Base-by-base conservation (phyloP, 2,797 vertebrate species). In the Tokudaia tokunoshimensis region DNA sequence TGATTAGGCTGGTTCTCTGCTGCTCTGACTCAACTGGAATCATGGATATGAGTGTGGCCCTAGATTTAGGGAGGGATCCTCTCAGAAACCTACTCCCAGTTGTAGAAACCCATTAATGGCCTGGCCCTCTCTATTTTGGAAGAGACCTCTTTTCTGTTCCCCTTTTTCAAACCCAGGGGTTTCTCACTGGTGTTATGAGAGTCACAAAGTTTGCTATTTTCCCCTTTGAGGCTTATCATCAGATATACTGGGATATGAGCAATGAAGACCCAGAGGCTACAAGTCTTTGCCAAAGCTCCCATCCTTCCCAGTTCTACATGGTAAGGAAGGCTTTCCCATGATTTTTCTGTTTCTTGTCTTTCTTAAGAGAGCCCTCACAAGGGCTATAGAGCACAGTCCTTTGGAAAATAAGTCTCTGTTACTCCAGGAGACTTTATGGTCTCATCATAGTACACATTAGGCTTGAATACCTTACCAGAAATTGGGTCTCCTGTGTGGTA, bases 251-350 rank as follows among this genome's bases (percentile, higher is more conserved):
- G 2, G 2, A 78, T 24, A 4, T 0, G 2, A 29, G 29, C 20
- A 31, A n/a, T 37, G 37, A 81, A 37, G 31, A 31, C 3, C 57
- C 3, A 22, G 9, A 13, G 57, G 24, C 31, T 13, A 3, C 50
- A 15, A 1, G 1, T 3, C 37, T 41, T 0, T 17, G 14, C 50
- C 1, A 0, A 41, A 59, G 26, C 24, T 22, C 20, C 65, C 31
- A 24, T 22, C 31, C 2, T 55, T 55, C 65, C 22, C 22, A 37
- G 34, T 22, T 72, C 44, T 72, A 50, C 55, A 20, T 15, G 4
- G 44, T 3, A 1, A 91, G 24, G 4, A 24, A 24, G 37, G 26
- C 41, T 91, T 94, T 76, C 47, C 19, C 5, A n/a, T 7, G 6
- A 55, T 6, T 29, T n/a, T 79, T 41, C 41, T 19, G 67, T 34